These are phyloP conservation scores for Lateolabrax maculatus DNA, from an alignment of 2,797 vertebrate genomes.

Conservation along the genomic window DNA sequence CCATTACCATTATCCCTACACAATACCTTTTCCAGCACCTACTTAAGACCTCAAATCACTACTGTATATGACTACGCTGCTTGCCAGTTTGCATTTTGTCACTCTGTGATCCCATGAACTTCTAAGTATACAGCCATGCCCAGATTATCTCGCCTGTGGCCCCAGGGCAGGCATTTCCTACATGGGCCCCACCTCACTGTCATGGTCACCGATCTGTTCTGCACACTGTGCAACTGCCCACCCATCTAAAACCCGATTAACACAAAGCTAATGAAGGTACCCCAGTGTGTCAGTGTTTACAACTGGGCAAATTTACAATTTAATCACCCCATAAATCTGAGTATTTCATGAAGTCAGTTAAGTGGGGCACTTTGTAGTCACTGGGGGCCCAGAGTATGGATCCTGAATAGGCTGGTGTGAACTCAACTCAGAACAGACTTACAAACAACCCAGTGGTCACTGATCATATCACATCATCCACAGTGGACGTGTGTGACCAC, in stretches of 20 bases:
- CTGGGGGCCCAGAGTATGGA: background rate
- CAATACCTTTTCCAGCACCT: constrained; percentile 63
- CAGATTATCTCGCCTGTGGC: constrained; percentile 66
- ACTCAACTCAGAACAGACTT: background rate
- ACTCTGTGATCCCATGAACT: constrained; percentile 70
- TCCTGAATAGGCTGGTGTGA: background rate
- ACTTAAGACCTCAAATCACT: constrained; percentile 58
- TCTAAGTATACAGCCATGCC: constrained; percentile 62
- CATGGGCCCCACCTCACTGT: constrained; percentile 65
- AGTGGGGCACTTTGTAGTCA: background rate
- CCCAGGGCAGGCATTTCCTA: constrained; percentile 69
- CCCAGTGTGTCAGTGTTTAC: background rate
- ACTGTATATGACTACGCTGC: constrained; percentile 37
- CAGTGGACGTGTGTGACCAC: constrained; percentile 39
- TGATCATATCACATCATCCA: constrained; percentile 22
- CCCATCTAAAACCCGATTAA: constrained; percentile 20
- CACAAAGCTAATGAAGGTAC: background rate
- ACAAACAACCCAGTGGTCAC: background rate
- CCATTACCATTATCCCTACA: constrained; percentile 63
- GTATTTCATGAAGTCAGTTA: background rate
- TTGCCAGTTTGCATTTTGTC: constrained; percentile 71
- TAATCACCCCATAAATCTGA: background rate
- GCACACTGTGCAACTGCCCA: constrained; percentile 5
- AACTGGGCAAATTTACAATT: background rate
- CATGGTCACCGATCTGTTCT: constrained; percentile 50